These are phyloP conservation scores for Montipora efflorescens DNA, from an alignment of 64 coral and sea anemone species.

Conservation along the genomic window DNA sequence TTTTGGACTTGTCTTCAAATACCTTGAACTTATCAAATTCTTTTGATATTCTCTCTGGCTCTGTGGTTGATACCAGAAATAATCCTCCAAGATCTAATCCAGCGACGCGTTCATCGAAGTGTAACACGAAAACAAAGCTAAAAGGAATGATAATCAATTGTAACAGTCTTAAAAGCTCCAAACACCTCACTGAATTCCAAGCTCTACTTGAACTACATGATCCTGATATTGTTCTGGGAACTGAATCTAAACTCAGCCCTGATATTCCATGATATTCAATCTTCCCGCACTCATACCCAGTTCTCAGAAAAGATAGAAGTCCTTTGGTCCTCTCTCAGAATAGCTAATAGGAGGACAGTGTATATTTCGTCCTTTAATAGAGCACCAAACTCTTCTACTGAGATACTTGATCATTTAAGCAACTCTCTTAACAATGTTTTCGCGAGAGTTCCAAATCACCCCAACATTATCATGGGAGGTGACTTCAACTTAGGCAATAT, in stretches of 20 bases:
- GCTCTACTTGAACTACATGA: constrained; percentile 54
- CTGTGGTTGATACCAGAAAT: too few species aligned
- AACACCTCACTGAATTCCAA: neutral
- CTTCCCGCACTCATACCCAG: constrained; percentile 37
- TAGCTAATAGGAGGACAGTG: constrained; percentile 24
- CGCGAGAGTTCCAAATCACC: too few species aligned
- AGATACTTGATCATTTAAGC: too few species aligned
- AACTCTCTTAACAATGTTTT: too few species aligned
- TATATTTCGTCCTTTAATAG: constrained; percentile 47
- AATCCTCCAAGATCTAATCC: too few species aligned
- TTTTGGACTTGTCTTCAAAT: neutral
- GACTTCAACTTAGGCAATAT: neutral
- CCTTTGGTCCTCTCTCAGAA: neutral
- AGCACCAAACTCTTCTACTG: constrained; percentile 50
- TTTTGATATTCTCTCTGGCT: too few species aligned
- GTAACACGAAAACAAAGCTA: neutral
- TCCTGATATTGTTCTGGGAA: constrained; percentile 49
- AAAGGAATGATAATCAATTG: constrained; percentile 71
- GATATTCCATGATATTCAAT: constrained; percentile 55
- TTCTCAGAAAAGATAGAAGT: constrained; percentile 50
- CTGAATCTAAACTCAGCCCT: constrained; percentile 57
- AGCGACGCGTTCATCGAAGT: too few species aligned
- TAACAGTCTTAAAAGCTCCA: constrained; percentile 29
- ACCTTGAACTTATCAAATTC: too few species aligned
- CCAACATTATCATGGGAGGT: too few species aligned